Evolutionary conservation across 2,797 vertebrate genomes (phyloP).

Genomic region (Myioborus melanocephalus): DNA sequence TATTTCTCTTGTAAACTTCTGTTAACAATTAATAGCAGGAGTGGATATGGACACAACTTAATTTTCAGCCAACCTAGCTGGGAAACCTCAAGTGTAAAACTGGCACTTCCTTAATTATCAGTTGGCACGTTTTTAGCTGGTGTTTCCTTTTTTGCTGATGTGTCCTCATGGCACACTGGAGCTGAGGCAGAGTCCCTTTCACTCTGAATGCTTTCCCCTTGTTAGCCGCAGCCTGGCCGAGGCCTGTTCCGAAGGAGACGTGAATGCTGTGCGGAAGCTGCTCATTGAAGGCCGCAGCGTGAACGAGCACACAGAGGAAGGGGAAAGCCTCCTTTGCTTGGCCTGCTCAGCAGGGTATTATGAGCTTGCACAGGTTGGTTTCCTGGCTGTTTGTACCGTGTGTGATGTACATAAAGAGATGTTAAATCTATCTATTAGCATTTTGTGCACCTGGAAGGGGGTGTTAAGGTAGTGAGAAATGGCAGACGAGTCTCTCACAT

Average conservation of each 20-base stretch:
- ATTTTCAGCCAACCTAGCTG: neutral
- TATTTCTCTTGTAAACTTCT: neutral
- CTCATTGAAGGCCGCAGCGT: slow-evolving; percentile 83
- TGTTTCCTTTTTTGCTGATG: neutral
- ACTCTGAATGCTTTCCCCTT: neutral
- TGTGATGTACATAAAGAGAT: neutral
- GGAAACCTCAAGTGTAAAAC: neutral
- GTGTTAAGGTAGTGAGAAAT: neutral
- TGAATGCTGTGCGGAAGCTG: slow-evolving; percentile 82
- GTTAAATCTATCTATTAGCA: fast-evolving
- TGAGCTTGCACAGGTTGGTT: slow-evolving; percentile 83
- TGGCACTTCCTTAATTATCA: neutral
- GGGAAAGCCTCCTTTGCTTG: slow-evolving; percentile 83
- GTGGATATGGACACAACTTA: fast-evolving
- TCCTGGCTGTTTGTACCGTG: neutral
- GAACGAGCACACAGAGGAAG: slow-evolving; percentile 83
- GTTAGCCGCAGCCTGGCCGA: slow-evolving; percentile 83
- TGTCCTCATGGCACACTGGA: fast-evolving
- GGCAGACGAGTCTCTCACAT: fast-evolving
- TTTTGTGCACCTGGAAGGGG: fast-evolving
- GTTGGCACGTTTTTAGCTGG: neutral
- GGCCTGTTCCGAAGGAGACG: slow-evolving; percentile 84
- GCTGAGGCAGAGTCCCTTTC: neutral
- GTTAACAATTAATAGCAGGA: neutral
- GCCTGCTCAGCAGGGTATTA: slow-evolving; percentile 84